A percentile compares a stretch with the other conserved stretches of the same genome.
These are phyloP conservation scores for Yponomeuta cagnagella DNA, from an alignment of 2,888 invertebrate species.

Conservation along the genomic window DNA sequence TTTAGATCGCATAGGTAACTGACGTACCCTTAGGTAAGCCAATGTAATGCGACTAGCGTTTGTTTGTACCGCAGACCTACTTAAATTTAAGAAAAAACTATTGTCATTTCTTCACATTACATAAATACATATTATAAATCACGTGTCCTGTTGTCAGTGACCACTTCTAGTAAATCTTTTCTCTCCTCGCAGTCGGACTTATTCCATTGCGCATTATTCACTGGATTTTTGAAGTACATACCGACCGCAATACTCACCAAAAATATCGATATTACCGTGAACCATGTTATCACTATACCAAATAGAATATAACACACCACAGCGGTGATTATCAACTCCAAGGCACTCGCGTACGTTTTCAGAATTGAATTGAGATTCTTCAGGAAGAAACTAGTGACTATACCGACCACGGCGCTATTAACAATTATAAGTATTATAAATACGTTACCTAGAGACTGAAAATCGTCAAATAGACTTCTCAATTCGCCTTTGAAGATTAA, in stretches of 20 bases:
- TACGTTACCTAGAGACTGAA: slow-evolving; percentile 76
- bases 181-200: not conserved
- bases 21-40: too few species aligned
- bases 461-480: slow-evolving; percentile 73
- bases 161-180: not conserved
- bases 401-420: slow-evolving; percentile 93
- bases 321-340: slow-evolving; percentile 94
- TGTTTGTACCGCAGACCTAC: too few species aligned
- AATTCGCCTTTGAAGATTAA: slow-evolving; percentile 81
- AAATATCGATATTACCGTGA: slow-evolving; percentile 86
- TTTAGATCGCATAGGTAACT: too few species aligned
- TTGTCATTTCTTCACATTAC: too few species aligned
- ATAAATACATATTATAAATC: too few species aligned
- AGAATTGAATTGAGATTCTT: slow-evolving; percentile 95
- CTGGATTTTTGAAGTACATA: slow-evolving; percentile 93
- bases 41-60: too few species aligned
- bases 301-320: slow-evolving; percentile 90
- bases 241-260: slow-evolving; percentile 89
- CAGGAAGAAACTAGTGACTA: slow-evolving; percentile 94
- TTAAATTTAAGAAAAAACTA: too few species aligned
- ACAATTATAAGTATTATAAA: slow-evolving; percentile 88
- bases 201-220: slow-evolving; percentile 38
- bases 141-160: not conserved
- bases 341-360: slow-evolving; percentile 96
- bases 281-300: slow-evolving; percentile 87